Conservation (phyloP, 2,888 invertebrate genomes). For the Drosophila mercatorum region DNA sequence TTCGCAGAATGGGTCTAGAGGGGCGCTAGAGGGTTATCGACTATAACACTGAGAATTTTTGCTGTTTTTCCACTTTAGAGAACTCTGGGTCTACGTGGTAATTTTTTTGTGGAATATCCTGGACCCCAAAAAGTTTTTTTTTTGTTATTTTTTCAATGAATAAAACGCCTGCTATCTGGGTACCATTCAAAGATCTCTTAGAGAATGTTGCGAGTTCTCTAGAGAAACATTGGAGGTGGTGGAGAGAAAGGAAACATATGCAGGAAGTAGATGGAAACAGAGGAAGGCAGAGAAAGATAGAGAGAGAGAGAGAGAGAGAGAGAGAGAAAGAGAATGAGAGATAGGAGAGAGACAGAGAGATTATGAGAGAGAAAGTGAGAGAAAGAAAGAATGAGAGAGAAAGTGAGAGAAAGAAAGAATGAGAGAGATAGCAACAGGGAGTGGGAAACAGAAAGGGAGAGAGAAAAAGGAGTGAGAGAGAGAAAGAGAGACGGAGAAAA, state of each 20-base stretch:
- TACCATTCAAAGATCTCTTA: too few relatives aligned
- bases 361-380: background rate
- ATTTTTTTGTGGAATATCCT: background rate
- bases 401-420: background rate
- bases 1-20: slow-evolving; percentile 3
- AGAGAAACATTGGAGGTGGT: background rate
- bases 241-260: background rate
- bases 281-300: background rate
- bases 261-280: background rate
- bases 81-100: slow-evolving; percentile 5
- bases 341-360: background rate
- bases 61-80: background rate
- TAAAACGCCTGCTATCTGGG: slow-evolving; percentile 25
- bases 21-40: background rate
- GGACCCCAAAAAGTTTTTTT: background rate
- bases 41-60: slow-evolving; percentile 23
- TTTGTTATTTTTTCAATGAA: background rate
- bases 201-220: background rate
- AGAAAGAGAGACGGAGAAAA: background rate
- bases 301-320: background rate
- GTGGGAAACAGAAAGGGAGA: too few relatives aligned
- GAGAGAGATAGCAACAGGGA: background rate
- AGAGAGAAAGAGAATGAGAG: too few relatives aligned
- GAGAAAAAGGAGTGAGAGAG: too few relatives aligned
- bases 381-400: background rate